Conservation (phyloP, 2,113 vertebrate genomes). For the Pollimyrus isidori region DNA sequence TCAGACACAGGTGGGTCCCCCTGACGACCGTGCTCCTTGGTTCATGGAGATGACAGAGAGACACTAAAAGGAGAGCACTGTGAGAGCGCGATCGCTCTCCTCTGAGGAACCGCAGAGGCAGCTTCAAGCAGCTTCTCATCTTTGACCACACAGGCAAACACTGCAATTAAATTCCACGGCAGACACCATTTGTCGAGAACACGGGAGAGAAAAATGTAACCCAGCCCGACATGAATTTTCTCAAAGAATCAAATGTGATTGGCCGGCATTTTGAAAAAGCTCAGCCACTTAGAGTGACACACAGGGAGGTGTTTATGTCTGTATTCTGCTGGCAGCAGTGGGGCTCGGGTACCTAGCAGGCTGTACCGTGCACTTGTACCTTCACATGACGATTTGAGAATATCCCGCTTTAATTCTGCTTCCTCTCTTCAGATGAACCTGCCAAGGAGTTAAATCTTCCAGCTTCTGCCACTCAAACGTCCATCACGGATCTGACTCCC, state of each 20-base stretch:
- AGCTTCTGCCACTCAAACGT: constrained; percentile 69
- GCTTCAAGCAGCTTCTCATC: background rate
- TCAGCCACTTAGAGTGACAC: background rate
- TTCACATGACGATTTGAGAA: background rate
- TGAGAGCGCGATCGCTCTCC: background rate
- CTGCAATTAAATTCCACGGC: background rate
- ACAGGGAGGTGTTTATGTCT: background rate
- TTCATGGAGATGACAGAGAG: background rate
- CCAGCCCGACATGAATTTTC: background rate
- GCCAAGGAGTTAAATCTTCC: constrained; percentile 79
- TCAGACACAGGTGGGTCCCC: constrained; percentile 75
- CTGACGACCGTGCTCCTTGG: background rate
- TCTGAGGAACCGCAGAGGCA: background rate
- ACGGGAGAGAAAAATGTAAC: background rate
- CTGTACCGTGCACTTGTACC: background rate
- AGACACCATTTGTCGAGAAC: background rate
- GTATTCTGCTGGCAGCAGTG: background rate
- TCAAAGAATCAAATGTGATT: background rate
- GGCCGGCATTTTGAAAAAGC: background rate
- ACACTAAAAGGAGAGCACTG: background rate
- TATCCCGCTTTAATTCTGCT: background rate
- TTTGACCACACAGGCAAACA: background rate
- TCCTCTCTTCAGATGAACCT: constrained; percentile 68
- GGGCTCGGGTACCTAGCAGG: background rate
- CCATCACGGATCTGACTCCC: constrained; percentile 76